These are phyloP conservation scores for Temnothorax curvispinosus DNA, from an alignment of 1,140 invertebrate genomes.

Conservation along the genomic window DNA sequence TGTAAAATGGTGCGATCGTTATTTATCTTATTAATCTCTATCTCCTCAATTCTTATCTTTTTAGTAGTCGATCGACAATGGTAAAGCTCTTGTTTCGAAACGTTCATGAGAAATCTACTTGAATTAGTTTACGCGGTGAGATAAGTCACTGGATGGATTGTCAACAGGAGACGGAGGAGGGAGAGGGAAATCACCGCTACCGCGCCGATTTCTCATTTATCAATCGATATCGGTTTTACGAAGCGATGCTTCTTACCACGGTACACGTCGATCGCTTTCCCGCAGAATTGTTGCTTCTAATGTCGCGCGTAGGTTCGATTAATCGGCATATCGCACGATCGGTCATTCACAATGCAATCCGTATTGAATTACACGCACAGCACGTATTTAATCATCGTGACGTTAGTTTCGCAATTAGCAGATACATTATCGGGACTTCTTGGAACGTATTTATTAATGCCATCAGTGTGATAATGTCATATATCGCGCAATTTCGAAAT, in stretches of 20 bases:
- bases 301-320: constrained; percentile 17
- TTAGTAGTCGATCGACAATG: constrained; percentile 37
- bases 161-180: not conserved
- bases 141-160: constrained; percentile 39
- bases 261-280: constrained; percentile 9
- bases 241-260: constrained; percentile 20
- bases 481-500: not conserved
- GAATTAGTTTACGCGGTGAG: constrained; percentile 57
- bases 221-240: constrained; percentile 59
- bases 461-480: not conserved
- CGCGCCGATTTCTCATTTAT: constrained; percentile 43
- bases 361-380: not conserved
- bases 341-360: constrained; percentile 10
- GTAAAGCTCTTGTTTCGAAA: constrained; percentile 11
- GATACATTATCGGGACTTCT: constrained; percentile 13
- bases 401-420: constrained; percentile 22
- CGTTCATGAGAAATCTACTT: constrained; percentile 29
- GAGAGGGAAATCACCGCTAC: not conserved
- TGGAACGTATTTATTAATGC: constrained; percentile 9
- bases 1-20: constrained; percentile 12
- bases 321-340: constrained; percentile 39
- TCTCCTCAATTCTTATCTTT: constrained; percentile 46
- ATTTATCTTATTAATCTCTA: constrained; percentile 38
- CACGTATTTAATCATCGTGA: constrained; percentile 7
- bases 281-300: constrained; percentile 19